phyloP scores from a whole-genome alignment of 2,113 vertebrate genomes.

The Neolamprologus hecqui region DNA sequence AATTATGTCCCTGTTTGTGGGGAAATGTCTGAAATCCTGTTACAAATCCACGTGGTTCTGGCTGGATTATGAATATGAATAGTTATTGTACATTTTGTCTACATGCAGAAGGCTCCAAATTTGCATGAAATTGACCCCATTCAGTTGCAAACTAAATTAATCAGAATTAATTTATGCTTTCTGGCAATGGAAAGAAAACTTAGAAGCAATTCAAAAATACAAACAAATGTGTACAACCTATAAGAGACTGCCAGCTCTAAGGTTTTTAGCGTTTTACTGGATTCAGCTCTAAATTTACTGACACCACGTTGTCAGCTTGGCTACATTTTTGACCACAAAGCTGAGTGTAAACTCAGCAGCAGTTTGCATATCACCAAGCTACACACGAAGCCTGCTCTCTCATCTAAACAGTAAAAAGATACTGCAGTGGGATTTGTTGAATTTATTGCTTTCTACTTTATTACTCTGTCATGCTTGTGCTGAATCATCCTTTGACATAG shows the following conservation, averaged over 20 bases:
- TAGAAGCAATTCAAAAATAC: background rate
- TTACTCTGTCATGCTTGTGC: background rate
- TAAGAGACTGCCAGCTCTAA: background rate
- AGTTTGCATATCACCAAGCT: background rate
- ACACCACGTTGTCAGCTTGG: background rate
- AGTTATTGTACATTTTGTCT: background rate
- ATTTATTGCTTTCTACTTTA: background rate
- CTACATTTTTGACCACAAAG: background rate
- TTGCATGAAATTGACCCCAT: background rate
- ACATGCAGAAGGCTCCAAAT: background rate
- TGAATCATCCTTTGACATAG: background rate
- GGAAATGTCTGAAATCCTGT: background rate
- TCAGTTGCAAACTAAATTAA: background rate
- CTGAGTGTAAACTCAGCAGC: background rate
- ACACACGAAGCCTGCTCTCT: background rate
- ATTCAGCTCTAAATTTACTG: background rate
- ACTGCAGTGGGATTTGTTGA: background rate
- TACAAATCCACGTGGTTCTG: background rate
- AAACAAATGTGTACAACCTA: background rate
- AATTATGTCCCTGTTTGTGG: background rate
- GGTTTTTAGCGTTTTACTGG: background rate
- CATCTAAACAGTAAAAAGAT: background rate
- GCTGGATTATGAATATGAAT: background rate
- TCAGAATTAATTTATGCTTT: background rate
- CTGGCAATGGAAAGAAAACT: background rate